Conservation (phyloP, 2,113 vertebrate genomes). For the Eurystomus gularis region DNA sequence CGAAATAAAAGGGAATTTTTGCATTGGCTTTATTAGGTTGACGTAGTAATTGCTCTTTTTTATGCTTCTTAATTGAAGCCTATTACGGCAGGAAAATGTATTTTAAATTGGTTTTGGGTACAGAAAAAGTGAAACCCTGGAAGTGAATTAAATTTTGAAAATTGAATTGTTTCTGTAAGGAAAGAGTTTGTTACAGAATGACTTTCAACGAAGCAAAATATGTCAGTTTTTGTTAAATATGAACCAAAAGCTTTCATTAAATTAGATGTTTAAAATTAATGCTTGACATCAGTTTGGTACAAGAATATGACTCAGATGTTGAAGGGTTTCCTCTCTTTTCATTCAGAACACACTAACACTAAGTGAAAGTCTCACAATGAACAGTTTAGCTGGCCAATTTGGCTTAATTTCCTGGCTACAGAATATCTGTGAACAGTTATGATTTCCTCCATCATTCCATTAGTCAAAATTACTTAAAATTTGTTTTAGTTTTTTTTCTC, state of each 20-base stretch:
- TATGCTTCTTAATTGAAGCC: background rate
- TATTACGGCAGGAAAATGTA: background rate
- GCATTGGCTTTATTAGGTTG: background rate
- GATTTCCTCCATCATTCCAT: constrained; percentile 46
- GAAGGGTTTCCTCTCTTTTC: constrained; percentile 21
- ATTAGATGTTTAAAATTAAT: constrained; percentile 43
- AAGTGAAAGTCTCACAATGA: constrained; percentile 29
- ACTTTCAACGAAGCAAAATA: background rate
- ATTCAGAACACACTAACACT: constrained; percentile 66
- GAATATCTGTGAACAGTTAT: constrained; percentile 40
- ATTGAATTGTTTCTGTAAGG: background rate
- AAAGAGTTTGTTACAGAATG: background rate
- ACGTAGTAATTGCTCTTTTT: background rate
- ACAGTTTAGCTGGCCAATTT: constrained; percentile 38
- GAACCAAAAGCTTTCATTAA: constrained; percentile 1
- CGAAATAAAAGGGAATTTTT: background rate
- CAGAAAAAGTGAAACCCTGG: background rate
- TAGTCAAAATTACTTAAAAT: background rate
- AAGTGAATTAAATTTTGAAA: background rate
- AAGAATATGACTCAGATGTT: constrained; percentile 71
- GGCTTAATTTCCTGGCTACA: constrained; percentile 44
- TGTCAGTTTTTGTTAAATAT: background rate
- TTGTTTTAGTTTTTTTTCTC: background rate
- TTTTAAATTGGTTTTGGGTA: background rate
- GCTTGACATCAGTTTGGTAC: constrained; percentile 68